Base-by-base conservation (phyloP, 1,140 invertebrate species). In the Aphelinus atriplicis region DNA sequence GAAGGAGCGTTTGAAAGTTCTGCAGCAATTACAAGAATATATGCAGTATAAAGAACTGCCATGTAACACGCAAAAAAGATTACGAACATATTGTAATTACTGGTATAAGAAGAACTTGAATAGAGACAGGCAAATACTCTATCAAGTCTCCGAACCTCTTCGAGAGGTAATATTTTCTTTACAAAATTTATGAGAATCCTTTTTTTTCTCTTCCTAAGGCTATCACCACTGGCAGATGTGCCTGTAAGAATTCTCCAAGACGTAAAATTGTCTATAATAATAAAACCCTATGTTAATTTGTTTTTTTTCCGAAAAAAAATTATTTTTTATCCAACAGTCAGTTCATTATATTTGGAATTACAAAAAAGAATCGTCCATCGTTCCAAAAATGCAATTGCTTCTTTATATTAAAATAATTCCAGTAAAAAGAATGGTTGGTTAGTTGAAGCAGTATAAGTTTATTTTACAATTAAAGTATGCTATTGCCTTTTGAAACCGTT, bases 121-220 rank as follows among this genome's bases (percentile, higher is more conserved):
- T 53, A 81, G 84, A 7, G 84, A 89, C 51, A 84, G 81, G 67
- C 80, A 81, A 56, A 89, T 90, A 53, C 81, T 88, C 9, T 71
- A 78, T 1, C 84, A 88, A 43, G 85, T 90, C 1, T 89, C 89
- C 2, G 81, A 81, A 10, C 84, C 85, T 42, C 78, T 89, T 81
- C 87, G 79, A 81, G 85, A 81, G 26, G 75, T 75, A 69, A 42
- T 26, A 26, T 26, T 70, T 46, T 45, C 26, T 26, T 26, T 26
- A 26, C 26, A 26, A 26, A 26, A 26, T 26, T 26, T 26, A 26
- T 26, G 26, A 26, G 26, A 26, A 26, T 26, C 26, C 26, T 26
- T 26, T 26, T 26, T 26, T 26, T 26, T 0, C 26, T 26, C 26
- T 26, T 26, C 26, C 26, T 26, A 26, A 26, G 26, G 26, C 26